A percentile compares a stretch with the other conserved stretches of the same genome.
These are phyloP conservation scores for Chrysocyon brachyurus DNA, from an alignment of 2,797 vertebrate species.

Conservation along the genomic window DNA sequence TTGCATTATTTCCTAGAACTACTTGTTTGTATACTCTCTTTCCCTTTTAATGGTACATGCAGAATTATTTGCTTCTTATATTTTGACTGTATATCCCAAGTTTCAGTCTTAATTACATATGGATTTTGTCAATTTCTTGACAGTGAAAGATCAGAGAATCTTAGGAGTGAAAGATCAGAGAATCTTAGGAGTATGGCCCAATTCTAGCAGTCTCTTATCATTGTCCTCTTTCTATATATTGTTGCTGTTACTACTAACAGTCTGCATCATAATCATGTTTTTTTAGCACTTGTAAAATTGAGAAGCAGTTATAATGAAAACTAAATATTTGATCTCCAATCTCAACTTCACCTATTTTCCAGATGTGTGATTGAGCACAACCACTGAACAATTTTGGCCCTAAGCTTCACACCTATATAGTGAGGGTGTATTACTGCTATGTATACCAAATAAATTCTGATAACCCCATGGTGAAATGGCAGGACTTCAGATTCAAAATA, in stretches of 20 bases:
- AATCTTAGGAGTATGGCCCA: background rate
- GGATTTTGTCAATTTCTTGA: background rate
- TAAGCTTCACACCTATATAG: background rate
- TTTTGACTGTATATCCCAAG: conserved; percentile 11
- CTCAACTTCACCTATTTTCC: background rate
- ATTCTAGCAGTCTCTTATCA: background rate
- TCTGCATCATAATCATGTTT: background rate
- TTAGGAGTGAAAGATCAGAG: background rate
- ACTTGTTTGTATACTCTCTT: background rate
- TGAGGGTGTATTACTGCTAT: background rate
- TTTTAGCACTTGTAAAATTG: background rate
- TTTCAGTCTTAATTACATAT: background rate
- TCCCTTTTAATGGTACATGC: background rate
- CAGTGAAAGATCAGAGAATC: too few species aligned
- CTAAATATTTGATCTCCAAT: background rate
- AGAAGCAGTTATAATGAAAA: background rate
- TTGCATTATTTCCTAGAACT: background rate
- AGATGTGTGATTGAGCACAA: background rate
- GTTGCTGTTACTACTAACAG: background rate
- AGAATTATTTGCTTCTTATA: background rate
- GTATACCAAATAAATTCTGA: background rate
- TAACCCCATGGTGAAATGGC: background rate
- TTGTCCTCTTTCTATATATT: background rate
- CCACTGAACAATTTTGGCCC: too few species aligned
- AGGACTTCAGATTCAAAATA: background rate